Percentiles rank a stretch among this genome's conserved stretches.
Evolutionary conservation across 2,797 vertebrate genomes (phyloP).

Genomic region (Chloroceryle amazona): DNA sequence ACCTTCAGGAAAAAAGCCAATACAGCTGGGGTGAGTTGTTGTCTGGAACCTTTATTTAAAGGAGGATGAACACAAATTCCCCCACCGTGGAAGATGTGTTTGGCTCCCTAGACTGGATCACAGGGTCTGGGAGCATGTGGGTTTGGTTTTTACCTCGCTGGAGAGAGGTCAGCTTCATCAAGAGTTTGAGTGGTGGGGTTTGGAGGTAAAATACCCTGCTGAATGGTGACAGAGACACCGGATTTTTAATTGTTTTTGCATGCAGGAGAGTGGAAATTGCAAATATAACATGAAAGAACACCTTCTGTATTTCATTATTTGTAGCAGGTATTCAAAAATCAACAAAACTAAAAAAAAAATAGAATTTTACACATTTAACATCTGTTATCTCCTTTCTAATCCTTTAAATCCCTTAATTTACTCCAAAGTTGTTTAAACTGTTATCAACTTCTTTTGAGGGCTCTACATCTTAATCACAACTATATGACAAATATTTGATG

Average conservation of each 20-base stretch:
- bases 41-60: neutral
- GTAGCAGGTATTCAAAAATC: slow-evolving; percentile 48
- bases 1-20: neutral
- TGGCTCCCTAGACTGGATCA: accelerated
- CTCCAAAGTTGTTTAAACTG: slow-evolving; percentile 45
- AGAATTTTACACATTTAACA: slow-evolving; percentile 52
- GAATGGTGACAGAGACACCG: neutral
- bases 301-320: slow-evolving; percentile 15
- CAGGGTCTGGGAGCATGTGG: accelerated
- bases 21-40: neutral
- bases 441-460: slow-evolving; percentile 66
- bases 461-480: slow-evolving; percentile 66
- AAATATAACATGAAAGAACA: neutral
- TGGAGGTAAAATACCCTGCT: neutral
- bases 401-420: slow-evolving; percentile 71
- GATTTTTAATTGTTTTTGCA: neutral
- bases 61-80: accelerated
- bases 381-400: slow-evolving; percentile 68
- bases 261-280: neutral
- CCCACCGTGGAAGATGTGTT: accelerated
- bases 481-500: slow-evolving; percentile 70
- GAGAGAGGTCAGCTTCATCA: neutral
- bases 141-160: neutral
- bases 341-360: neutral
- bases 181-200: neutral